Evolutionary conservation across 1,140 invertebrate species (phyloP), one percentile per base, ranked within the genome.

Genomic region (Listronotus oregonensis): DNA sequence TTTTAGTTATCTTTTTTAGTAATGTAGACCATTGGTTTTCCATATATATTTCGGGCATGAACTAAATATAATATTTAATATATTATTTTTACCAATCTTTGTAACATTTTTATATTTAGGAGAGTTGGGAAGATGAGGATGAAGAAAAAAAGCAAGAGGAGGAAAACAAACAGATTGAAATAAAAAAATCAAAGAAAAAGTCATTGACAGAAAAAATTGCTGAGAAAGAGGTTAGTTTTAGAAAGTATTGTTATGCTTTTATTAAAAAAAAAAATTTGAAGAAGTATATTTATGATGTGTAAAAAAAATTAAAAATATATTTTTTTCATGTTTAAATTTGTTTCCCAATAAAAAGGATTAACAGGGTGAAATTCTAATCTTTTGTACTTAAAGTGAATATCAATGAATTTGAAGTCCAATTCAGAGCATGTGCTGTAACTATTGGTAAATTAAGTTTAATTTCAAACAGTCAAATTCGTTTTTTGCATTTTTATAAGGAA

Each of bases 71-170:
- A n/a, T n/a, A n/a, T n/a, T n/a, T n/a, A n/a, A n/a, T n/a, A n/a
- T 37, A 3, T n/a, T 14, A 7, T 14, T 8, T 43, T 10, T 12
- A 3, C 15, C 42, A 9, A n/a, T 42, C 7, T 42, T 57, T 42
- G 4, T 15, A 11, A 8, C 0, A 7, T 47, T 14, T 21, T 55
- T 58, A n/a, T 32, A 55, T 31, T 42, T 51, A 93, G 90, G 90
- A 93, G 72, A 91, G 89, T 79, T 93, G 90, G 91, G 90, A 93
- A 78, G 90, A 92, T 79, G 88, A 89, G 14, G 54, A 82, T 73
- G 77, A 81, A 71, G 78, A 82, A 44, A 78, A 81, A 70, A 76
- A 79, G 51, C 18, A 54, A 12, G 31, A 39, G 14, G 67, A 57
- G n/a, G 81, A 10, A 31, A 57, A 64, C 57, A 64, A 64, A 14